Evolutionary conservation across 2,113 vertebrate genomes (phyloP), one percentile per base, ranked within the genome.

Genomic region (Upupa epops): DNA sequence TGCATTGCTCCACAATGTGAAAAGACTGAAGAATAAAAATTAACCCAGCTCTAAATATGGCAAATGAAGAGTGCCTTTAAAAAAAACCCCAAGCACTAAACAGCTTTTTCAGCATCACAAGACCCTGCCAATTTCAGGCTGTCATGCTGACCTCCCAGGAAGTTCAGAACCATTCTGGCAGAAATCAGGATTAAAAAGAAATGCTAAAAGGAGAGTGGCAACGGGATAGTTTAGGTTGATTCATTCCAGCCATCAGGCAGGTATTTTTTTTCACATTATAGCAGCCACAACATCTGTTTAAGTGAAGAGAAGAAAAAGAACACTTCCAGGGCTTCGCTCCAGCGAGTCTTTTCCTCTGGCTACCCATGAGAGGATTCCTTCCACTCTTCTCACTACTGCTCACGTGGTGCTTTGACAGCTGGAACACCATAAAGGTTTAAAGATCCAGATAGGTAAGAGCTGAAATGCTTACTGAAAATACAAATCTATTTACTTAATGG

Each of bases 11-110:
- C 51, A n/a, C 49, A 76, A 66, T 52, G 55, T 69, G 58, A 74
- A 94, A 94, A 42, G 46, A 71, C 51, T 54, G 37, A 72, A 75
- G 37, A 14, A 58, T 61, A 92, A 90, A 94, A 90, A 93, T 69
- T 22, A 95, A 82, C 79, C 55, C 36, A 52, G 29, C 52, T 22
- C 86, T 92, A 90, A 92, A 90, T 72, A 92, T 76, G 59, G 54
- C 52, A 90, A 92, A 84, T 25, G 18, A 84, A 54, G 29, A 5
- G 21, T 75, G 61, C 37, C 46, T 70, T 81, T 86, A 28, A 74
- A 86, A 88, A 86, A 88, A 86, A 21, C 8, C 40, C 45, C 72
- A 74, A 86, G 68, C 11, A 46, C 16, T 58, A 78, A 71, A 64
- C 51, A 81, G 70, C 32, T 71, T 11, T 84, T 86, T 71, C 45